Conservation (phyloP, 2,888 invertebrate species). For the Aphrophora alni region DNA sequence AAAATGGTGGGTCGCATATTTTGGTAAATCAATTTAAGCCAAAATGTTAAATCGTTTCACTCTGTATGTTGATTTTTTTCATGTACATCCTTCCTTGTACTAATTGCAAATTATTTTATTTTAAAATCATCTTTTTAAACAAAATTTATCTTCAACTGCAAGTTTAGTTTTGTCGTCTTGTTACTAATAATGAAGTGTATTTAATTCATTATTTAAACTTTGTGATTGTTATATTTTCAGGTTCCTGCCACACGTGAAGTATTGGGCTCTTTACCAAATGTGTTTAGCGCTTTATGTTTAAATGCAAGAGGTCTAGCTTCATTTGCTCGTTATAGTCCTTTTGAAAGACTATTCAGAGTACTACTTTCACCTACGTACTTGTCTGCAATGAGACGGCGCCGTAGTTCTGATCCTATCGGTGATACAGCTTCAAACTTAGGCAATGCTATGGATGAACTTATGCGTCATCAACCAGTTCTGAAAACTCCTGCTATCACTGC, state of each 20-base stretch:
- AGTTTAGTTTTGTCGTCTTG: no score
- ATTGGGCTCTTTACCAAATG: constrained; percentile 84
- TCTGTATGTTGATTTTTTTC: no score
- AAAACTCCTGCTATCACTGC: constrained; percentile 79
- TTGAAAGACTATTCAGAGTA: constrained; percentile 80
- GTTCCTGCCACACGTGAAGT: constrained; percentile 75
- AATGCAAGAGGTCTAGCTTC: constrained; percentile 80
- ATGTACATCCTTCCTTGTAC: no score
- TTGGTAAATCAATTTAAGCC: no score
- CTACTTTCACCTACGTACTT: constrained; percentile 82
- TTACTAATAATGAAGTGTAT: no score
- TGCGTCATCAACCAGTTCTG: constrained; percentile 85
- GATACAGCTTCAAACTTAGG: constrained; percentile 86
- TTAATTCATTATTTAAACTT: no score
- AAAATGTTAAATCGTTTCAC: no score
- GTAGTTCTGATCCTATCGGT: constrained; percentile 78
- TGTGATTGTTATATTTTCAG: constrained; percentile 48
- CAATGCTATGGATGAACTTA: constrained; percentile 87
- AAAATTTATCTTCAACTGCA: no score
- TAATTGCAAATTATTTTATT: no score
- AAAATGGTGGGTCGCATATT: no score
- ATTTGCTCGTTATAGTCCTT: constrained; percentile 80
- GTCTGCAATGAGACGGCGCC: constrained; percentile 81
- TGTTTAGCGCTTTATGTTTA: constrained; percentile 85
- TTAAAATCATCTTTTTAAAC: no score